These are phyloP conservation scores for Petroica traversi DNA, from an alignment of 2,113 vertebrate genomes.

Conservation along the genomic window DNA sequence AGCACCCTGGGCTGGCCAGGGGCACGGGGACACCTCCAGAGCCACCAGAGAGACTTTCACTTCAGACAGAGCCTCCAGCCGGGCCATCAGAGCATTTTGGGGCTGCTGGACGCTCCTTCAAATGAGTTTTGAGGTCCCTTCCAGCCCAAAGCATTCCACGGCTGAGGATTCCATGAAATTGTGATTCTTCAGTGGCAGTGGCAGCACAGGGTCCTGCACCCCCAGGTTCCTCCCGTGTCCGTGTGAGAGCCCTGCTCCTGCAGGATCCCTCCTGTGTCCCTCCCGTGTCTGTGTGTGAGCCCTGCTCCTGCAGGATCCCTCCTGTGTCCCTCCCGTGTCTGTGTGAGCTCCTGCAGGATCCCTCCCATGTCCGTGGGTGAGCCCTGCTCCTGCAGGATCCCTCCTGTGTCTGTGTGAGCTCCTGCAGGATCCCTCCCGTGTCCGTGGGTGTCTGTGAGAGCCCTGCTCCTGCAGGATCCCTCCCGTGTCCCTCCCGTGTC, in stretches of 20 bases:
- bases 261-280: background rate
- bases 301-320: background rate
- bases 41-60: background rate
- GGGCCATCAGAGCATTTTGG: background rate
- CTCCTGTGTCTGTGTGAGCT: background rate
- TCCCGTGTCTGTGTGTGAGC: rapidly evolving
- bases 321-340: background rate
- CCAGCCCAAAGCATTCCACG: rapidly evolving
- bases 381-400: background rate
- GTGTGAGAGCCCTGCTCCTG: rapidly evolving
- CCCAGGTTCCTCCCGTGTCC: rapidly evolving
- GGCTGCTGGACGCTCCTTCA: background rate
- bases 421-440: background rate
- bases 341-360: background rate
- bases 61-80: background rate
- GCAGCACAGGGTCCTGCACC: rapidly evolving
- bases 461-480: background rate
- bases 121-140: too few species aligned
- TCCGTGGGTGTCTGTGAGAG: rapidly evolving
- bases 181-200: rapidly evolving
- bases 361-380: rapidly evolving
- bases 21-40: too few species aligned
- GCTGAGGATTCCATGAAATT: rapidly evolving
- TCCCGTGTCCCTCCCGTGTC: rapidly evolving
- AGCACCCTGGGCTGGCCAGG: background rate